Conservation (phyloP, 1,140 invertebrate species). For the Lepidurus couesii region DNA sequence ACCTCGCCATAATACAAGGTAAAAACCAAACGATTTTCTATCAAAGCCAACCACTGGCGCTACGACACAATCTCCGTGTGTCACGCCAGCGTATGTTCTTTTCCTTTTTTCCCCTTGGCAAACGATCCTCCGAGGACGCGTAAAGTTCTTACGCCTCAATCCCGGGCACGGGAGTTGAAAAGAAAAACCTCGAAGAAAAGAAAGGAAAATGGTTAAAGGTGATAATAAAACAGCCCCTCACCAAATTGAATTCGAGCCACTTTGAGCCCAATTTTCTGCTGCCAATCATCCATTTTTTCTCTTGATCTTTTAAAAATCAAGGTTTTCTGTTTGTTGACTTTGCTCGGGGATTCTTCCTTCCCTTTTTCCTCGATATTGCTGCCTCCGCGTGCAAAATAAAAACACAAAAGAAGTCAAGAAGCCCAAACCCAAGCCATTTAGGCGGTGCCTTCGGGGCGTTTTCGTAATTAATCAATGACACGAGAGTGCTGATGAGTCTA, state of each 20-base stretch:
- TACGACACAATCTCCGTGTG: background rate
- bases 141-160: conserved; percentile 15
- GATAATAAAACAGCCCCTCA: background rate
- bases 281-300: background rate
- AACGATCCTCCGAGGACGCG: conserved; percentile 2
- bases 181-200: background rate
- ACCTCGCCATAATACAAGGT: background rate
- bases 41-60: background rate
- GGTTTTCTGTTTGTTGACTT: background rate
- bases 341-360: background rate
- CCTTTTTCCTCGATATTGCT: background rate
- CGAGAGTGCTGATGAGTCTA: conserved; percentile 4
- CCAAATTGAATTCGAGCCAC: conserved; percentile 8
- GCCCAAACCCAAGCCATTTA: background rate
- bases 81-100: background rate
- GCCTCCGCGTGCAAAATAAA: background rate
- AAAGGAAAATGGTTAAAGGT: background rate
- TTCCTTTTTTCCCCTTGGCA: background rate
- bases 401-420: background rate
- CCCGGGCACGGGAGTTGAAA: background rate
- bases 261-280: background rate
- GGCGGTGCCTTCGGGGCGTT: background rate
- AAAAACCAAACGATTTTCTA: background rate
- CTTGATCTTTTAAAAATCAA: background rate
- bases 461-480: conserved; percentile 20